phyloP scores from a whole-genome alignment of 2,888 invertebrate species.

The Hypena proboscidalis region DNA sequence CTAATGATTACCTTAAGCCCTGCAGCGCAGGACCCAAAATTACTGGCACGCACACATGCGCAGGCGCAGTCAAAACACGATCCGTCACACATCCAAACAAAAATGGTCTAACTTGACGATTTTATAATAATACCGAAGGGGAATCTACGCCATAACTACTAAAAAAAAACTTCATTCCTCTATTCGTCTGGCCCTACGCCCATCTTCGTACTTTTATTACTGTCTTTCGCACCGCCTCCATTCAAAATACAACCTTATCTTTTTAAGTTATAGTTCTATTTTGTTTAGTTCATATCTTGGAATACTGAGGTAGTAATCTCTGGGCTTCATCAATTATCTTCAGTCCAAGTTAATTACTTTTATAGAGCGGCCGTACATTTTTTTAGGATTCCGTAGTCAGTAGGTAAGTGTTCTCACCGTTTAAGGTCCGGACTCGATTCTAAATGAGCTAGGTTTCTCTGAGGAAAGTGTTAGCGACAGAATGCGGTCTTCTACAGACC shows the following conservation, averaged over 20 bases:
- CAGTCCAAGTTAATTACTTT: constrained; percentile 83
- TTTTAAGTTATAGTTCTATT: constrained; percentile 35
- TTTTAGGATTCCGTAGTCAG: constrained; percentile 49
- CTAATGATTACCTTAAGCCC: constrained; percentile 44
- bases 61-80: constrained; percentile 64
- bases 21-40: constrained; percentile 47
- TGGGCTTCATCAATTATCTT: constrained; percentile 84
- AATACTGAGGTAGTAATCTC: constrained; percentile 75
- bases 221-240: constrained; percentile 29
- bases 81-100: constrained; percentile 71
- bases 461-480: background rate
- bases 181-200: constrained; percentile 71
- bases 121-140: constrained; percentile 80
- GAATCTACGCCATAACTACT: constrained; percentile 56
- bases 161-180: constrained; percentile 67
- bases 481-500: background rate
- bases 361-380: constrained; percentile 72
- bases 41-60: constrained; percentile 39
- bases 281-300: constrained; percentile 22
- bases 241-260: constrained; percentile 33
- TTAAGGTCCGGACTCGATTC: constrained; percentile 18
- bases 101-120: constrained; percentile 77
- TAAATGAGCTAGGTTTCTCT: constrained; percentile 1
- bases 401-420: constrained; percentile 55
- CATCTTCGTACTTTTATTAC: constrained; percentile 73